Evolutionary conservation across 2,888 invertebrate species (phyloP).

Genomic region (Ligdia adustata): DNA sequence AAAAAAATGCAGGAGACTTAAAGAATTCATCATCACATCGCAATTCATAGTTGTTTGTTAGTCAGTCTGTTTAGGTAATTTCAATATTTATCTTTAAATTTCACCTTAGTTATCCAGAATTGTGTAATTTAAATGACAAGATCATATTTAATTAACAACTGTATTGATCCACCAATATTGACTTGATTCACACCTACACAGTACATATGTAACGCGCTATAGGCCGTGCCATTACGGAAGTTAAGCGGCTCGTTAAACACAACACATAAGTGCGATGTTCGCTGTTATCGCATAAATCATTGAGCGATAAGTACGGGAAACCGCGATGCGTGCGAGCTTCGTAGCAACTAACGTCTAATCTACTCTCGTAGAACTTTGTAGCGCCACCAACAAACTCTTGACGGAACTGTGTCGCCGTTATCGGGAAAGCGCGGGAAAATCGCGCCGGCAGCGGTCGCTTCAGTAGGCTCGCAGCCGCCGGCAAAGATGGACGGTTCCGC

Average conservation of each 20-base stretch:
- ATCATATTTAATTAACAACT: conserved; percentile 9
- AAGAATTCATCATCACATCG: no score
- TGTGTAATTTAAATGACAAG: no score
- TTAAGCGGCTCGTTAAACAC: conserved; percentile 34
- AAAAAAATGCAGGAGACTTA: no score
- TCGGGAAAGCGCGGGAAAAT: conserved; percentile 82
- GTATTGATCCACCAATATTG: conserved; percentile 26
- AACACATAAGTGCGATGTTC: conserved; percentile 37
- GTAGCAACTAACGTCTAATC: conserved; percentile 22
- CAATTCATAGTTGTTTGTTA: no score
- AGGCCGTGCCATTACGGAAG: conserved; percentile 33
- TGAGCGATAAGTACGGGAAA: conserved; percentile 57
- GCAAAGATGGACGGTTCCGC: conserved; percentile 67
- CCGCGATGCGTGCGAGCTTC: conserved; percentile 35
- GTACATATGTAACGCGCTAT: conserved; percentile 17
- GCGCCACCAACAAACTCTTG: conserved; percentile 24
- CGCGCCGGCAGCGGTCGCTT: conserved; percentile 48
- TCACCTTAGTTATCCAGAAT: no score
- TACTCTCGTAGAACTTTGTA: conserved; percentile 23
- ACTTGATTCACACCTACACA: no score
- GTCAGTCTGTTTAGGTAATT: no score
- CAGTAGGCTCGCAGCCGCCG: conserved; percentile 78
- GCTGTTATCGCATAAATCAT: conserved; percentile 63
- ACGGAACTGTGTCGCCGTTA: conserved; percentile 53
- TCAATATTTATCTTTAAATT: no score